phyloP scores from a whole-genome alignment of 1,140 invertebrate genomes.

The Pseudomyrmex concolor region DNA sequence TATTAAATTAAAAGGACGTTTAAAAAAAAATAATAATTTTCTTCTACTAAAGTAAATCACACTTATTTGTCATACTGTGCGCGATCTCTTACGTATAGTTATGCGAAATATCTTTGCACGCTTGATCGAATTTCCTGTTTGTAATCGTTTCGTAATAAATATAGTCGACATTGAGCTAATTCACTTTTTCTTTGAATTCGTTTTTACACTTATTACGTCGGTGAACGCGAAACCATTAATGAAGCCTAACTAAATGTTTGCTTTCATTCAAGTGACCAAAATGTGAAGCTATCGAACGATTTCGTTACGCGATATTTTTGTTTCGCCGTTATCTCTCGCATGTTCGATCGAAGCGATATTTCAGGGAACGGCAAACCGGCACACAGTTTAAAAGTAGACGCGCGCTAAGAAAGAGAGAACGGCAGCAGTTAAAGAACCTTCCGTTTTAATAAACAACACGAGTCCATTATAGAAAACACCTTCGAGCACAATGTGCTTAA shows the following conservation, averaged over 20 bases:
- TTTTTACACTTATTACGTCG: not conserved
- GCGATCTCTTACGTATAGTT: not conserved
- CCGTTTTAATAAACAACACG: conserved; percentile 72
- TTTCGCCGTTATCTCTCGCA: not conserved
- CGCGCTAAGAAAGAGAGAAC: conserved; percentile 44
- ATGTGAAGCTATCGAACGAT: too few species aligned
- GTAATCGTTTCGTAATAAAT: conserved; percentile 26
- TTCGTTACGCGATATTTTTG: conserved; percentile 7
- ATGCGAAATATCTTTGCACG: conserved; percentile 4
- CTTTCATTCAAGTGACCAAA: not conserved
- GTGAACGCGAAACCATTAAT: not conserved
- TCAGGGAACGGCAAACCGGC: not conserved
- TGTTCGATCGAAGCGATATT: conserved; percentile 32
- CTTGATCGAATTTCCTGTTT: conserved; percentile 7
- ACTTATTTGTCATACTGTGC: not conserved
- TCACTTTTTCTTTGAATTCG: conserved; percentile 11
- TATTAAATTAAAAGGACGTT: too few species aligned
- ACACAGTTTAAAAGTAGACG: conserved; percentile 34
- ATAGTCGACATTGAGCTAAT: conserved; percentile 39
- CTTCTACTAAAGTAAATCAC: too few species aligned
- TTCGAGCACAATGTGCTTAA: conserved; percentile 69
- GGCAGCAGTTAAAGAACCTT: conserved; percentile 40
- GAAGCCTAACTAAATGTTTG: not conserved
- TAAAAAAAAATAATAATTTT: too few species aligned
- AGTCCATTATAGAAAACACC: conserved; percentile 72